Evolutionary conservation across 2,113 vertebrate species (phyloP), one percentile per base, ranked within the genome.

Genomic region (Engystomops pustulosus): DNA sequence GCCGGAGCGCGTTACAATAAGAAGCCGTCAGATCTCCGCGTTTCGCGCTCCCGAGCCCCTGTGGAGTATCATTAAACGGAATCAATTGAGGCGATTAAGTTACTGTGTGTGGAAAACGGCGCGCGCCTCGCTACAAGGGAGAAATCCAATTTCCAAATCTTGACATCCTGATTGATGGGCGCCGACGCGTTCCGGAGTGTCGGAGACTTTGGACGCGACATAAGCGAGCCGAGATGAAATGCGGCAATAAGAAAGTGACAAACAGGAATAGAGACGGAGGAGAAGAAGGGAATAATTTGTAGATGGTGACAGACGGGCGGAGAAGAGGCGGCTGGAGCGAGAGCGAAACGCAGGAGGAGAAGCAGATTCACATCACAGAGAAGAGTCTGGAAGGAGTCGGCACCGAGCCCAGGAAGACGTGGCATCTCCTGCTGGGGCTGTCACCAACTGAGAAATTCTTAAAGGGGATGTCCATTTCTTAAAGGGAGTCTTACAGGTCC

Each of bases 41-140:
- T 34, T 51, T 38, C 51, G 0, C 51, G 0, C 5, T 20, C 20
- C 12, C 17, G n/a, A 68, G 49, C 47, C 74, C 79, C 67, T 18
- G 30, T 53, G 79, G 49, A 41, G 65, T n/a, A 41, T 55, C 79
- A 81, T 81, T 80, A 70, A 55, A 41, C 34, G 8, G 47, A 55
- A 71, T 53, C 79, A 41, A 71, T 71, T 27, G 20, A 55, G 47
- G 67, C 65, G 49, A 81, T 81, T 55, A 71, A 71, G 45, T 71
- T 55, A 17, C 47, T 38, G 47, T 23, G 47, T 23, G 18, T 20
- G 4, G 32, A 81, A n/a, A 81, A 81, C 2, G 45, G 34, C 79
- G 6, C 1, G 60, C 30, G 25, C 45, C 27, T n/a, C n/a, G 27
- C 62, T 20, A 34, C 32, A 30, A 70, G 23, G 27, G 23, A 67